Evolutionary conservation across 1,140 invertebrate species (phyloP), one percentile per base, ranked within the genome.

Genomic region (Psix sp.): DNA sequence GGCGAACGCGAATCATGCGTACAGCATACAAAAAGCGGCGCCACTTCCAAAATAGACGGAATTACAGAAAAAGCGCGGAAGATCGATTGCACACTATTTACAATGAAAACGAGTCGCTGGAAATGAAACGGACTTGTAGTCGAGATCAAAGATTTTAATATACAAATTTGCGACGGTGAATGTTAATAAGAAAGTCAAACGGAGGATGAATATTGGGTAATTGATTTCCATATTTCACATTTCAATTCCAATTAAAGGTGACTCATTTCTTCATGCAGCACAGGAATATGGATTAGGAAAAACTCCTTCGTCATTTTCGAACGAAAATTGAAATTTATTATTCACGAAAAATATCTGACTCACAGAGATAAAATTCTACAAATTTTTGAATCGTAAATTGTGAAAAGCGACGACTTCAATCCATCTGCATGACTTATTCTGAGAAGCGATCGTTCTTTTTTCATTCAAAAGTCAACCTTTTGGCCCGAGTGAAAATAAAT

Each of bases 1-100:
- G 73, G 68, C 66, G 67, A 78, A 57, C 77, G 79, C 77, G 79
- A 81, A 60, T 51, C 74, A 71, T 74, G 57, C 76, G 68, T 52
- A 60, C 68, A 43, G 65, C 74, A 67, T 80, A 82, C 80, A 82
- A 80, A 82, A 84, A 81, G 39, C 60, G 73, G 51, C 78, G 81
- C 79, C 76, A 82, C 82, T 82, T 79, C 78, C 66, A 82, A 82
- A 83, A 84, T 80, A 76, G 76, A 48, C 62, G 67, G 80, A 82
- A 84, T 83, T 83, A 83, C 78, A 68, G 70, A 76, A 78, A 78
- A 78, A 76, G 73, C 66, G 46, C 13, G 66, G 77, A 84, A 84
- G 82, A 84, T 84, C 80, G 82, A 83, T 84, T 62, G 77, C 40
- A 45, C 45, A 24, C 40, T 72, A 73, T 77, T 75, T 75, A 67